These are phyloP conservation scores for Tyrannus savana DNA, from an alignment of 2,113 vertebrate species.

Conservation along the genomic window DNA sequence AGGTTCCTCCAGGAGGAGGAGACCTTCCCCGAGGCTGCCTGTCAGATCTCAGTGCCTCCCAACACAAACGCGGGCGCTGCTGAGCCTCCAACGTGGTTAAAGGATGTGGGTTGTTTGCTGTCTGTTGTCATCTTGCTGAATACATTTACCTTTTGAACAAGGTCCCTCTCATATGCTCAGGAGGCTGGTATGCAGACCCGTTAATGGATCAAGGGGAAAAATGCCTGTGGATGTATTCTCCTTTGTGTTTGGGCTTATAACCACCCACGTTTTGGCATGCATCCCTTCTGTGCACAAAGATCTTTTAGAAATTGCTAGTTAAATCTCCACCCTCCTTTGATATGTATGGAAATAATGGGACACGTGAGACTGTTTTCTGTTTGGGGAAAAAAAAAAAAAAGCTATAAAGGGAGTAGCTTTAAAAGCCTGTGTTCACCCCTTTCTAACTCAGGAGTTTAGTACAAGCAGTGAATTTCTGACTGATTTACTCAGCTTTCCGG, in stretches of 20 bases:
- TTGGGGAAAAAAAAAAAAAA: background rate
- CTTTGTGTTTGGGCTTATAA: constrained; percentile 64
- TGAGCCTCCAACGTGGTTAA: background rate
- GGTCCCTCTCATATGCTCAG: constrained; percentile 41
- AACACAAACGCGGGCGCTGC: background rate
- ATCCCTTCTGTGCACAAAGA: constrained; percentile 67
- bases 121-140: constrained; percentile 55
- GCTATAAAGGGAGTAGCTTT: constrained; percentile 12
- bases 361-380: constrained; percentile 54
- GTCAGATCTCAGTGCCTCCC: background rate
- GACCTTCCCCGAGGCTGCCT: background rate
- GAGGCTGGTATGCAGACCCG: constrained; percentile 61
- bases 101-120: constrained; percentile 1
- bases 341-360: constrained; percentile 69
- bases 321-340: constrained; percentile 68
- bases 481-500: background rate
- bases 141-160: constrained; percentile 67
- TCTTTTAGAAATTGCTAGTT: constrained; percentile 62
- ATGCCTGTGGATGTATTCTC: constrained; percentile 66
- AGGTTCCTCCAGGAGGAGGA: background rate
- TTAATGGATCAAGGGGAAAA: constrained; percentile 65
- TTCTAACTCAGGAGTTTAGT: background rate
- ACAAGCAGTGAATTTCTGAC: constrained; percentile 1
- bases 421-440: background rate
- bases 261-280: constrained; percentile 69